Percentiles rank a stretch among this genome's conserved stretches.
phyloP scores from a whole-genome alignment of 1,140 invertebrate species.

The Drosophila kepulauana region DNA sequence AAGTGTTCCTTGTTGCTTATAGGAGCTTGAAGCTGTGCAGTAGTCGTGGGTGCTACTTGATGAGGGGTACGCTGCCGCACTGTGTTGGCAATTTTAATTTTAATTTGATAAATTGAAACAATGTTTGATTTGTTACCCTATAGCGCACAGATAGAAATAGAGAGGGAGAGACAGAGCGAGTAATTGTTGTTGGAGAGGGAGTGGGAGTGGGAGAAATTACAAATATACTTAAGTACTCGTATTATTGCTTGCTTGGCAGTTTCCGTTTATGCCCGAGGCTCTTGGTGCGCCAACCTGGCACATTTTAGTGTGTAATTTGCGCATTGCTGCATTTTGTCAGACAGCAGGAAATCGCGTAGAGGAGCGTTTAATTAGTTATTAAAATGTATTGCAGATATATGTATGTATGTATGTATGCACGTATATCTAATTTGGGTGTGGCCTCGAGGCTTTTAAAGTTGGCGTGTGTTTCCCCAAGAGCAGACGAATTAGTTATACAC shows the following conservation, averaged over 20 bases:
- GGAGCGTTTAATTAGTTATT: constrained; percentile 67
- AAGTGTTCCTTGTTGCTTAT: neutral
- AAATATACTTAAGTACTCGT: constrained; percentile 28
- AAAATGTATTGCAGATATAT: constrained; percentile 35
- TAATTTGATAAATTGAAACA: constrained; percentile 72
- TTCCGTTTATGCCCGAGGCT: constrained; percentile 16
- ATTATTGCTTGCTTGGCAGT: constrained; percentile 38
- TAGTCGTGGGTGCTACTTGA: constrained; percentile 9
- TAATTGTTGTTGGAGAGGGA: too few species aligned
- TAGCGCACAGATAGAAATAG: neutral
- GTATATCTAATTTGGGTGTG: constrained; percentile 23
- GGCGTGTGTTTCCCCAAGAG: neutral
- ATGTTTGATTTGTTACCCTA: constrained; percentile 34
- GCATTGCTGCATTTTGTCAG: constrained; percentile 34
- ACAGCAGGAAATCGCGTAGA: constrained; percentile 13
- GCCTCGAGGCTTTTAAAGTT: constrained; percentile 34
- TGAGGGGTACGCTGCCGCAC: constrained; percentile 15
- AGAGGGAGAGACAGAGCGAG: constrained; percentile 5
- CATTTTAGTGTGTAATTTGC: constrained; percentile 50
- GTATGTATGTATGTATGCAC: neutral
- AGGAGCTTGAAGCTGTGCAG: neutral
- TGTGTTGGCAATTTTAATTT: constrained; percentile 64
- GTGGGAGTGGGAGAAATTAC: constrained; percentile 1
- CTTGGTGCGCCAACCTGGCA: constrained; percentile 48
- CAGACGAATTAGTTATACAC: neutral